phyloP scores from a whole-genome alignment of 2,113 vertebrate genomes.

The Paracanthobrama guichenoti region DNA sequence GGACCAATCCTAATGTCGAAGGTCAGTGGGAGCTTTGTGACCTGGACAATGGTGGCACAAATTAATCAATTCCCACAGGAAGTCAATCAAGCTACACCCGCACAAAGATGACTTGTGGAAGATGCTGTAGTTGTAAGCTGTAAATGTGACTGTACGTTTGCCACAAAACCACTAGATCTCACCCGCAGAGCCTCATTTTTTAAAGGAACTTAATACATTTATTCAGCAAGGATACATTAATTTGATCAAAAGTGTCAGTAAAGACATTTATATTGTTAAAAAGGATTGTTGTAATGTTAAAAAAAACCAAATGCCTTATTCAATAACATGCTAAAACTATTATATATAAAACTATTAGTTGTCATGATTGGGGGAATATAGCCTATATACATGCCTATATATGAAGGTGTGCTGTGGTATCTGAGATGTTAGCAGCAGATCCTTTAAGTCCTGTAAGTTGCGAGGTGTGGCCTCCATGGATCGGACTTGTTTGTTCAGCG shows the following conservation, averaged over 20 bases:
- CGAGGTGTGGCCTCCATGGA: too few relatives aligned
- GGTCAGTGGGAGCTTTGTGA: constrained; percentile 2
- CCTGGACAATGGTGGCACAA: not conserved
- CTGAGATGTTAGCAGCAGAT: too few relatives aligned
- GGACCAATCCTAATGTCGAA: not conserved
- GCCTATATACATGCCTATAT: too few relatives aligned
- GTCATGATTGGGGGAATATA: too few relatives aligned
- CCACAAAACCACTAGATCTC: not conserved
- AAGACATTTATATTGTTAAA: too few relatives aligned
- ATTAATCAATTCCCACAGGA: not conserved
- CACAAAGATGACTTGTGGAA: not conserved
- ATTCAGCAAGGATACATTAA: not conserved
- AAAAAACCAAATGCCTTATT: too few relatives aligned
- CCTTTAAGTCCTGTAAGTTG: too few relatives aligned
- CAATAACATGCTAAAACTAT: too few relatives aligned
- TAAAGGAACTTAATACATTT: not conserved
- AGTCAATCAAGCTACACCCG: not conserved
- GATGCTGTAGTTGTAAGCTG: not conserved
- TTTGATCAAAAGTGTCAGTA: not conserved
- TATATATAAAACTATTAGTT: too few relatives aligned
- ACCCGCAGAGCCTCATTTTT: constrained; percentile 4
- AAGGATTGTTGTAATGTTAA: too few relatives aligned
- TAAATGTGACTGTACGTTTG: not conserved
- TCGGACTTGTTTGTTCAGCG: too few relatives aligned
- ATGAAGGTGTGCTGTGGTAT: too few relatives aligned